A percentile compares a stretch with the other conserved stretches of the same genome.
phyloP scores from a whole-genome alignment of 2,797 vertebrate species.

The Alosa sapidissima region DNA sequence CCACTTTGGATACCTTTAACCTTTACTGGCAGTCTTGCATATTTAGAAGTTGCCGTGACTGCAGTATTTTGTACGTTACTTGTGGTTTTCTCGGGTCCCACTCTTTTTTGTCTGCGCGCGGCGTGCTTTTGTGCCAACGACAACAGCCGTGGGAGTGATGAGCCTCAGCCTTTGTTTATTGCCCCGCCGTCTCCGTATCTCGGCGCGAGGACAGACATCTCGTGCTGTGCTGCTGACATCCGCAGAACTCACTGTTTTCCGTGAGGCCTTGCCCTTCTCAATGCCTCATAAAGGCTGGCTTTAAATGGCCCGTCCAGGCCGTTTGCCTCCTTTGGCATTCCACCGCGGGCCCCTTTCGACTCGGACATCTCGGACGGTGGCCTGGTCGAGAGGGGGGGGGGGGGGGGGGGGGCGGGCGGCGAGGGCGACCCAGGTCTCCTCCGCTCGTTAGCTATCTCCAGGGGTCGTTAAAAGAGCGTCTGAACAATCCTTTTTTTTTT shows the following conservation, averaged over 20 bases:
- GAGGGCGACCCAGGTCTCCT: constrained; percentile 28
- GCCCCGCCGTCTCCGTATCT: constrained; percentile 49
- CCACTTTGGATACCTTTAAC: constrained; percentile 32
- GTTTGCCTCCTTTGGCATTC: constrained; percentile 42
- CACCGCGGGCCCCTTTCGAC: not conserved
- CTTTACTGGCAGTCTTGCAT: constrained; percentile 35
- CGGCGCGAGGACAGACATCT: constrained; percentile 45
- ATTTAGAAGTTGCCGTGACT: constrained; percentile 48
- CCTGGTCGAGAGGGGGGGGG: not conserved
- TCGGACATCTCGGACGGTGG: not conserved
- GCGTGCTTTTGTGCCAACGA: constrained; percentile 45
- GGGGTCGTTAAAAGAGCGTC: constrained; percentile 31
- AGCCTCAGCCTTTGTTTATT: constrained; percentile 53
- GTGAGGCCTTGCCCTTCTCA: constrained; percentile 40
- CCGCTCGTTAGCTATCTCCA: constrained; percentile 41
- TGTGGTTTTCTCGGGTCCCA: constrained; percentile 41
- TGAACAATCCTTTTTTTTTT: not conserved
- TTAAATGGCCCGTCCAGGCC: constrained; percentile 45
- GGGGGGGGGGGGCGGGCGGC: not conserved
- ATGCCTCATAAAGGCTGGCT: constrained; percentile 48
- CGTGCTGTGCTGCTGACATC: constrained; percentile 50
- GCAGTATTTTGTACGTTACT: constrained; percentile 50
- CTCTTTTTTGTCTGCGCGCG: constrained; percentile 19
- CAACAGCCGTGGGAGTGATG: constrained; percentile 45
- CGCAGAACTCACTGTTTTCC: constrained; percentile 39